Conservation (phyloP, 2,888 invertebrate species). For the Apamea monoglypha region DNA sequence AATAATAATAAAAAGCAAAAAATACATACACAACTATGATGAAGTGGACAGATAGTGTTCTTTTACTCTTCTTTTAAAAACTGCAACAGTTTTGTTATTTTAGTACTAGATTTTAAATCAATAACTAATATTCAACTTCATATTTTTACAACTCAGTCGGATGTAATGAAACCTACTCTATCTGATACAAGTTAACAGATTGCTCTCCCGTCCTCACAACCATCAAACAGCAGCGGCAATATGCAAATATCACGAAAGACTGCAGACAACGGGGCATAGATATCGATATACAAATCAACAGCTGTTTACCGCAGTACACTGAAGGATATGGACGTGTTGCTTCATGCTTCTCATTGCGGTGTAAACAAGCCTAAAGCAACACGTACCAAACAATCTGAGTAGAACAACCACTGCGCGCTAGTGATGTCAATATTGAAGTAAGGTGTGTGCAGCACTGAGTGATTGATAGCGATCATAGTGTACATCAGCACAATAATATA, state of each 20-base stretch:
- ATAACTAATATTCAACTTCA: too few relatives aligned
- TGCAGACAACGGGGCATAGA: not conserved
- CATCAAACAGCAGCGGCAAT: too few relatives aligned
- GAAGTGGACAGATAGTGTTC: too few relatives aligned
- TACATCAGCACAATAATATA: constrained; percentile 28
- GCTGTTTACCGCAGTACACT: constrained; percentile 6
- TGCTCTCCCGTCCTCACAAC: not conserved
- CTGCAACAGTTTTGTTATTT: too few relatives aligned
- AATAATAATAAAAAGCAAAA: too few relatives aligned
- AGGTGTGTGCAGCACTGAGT: constrained; percentile 31
- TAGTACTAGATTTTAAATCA: too few relatives aligned
- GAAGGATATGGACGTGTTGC: not conserved
- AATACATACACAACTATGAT: too few relatives aligned
- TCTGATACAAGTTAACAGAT: not conserved
- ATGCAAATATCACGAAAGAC: not conserved
- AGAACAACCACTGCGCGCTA: not conserved
- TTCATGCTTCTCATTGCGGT: not conserved
- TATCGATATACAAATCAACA: not conserved
- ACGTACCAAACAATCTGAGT: not conserved
- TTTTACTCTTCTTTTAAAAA: too few relatives aligned
- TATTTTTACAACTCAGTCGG: not conserved
- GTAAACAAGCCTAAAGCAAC: not conserved
- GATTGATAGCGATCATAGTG: constrained; percentile 42
- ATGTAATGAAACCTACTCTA: not conserved
- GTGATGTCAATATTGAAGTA: constrained; percentile 4